Base-by-base conservation (phyloP, 2,888 invertebrate genomes). In the Orchesella flavescens region DNA sequence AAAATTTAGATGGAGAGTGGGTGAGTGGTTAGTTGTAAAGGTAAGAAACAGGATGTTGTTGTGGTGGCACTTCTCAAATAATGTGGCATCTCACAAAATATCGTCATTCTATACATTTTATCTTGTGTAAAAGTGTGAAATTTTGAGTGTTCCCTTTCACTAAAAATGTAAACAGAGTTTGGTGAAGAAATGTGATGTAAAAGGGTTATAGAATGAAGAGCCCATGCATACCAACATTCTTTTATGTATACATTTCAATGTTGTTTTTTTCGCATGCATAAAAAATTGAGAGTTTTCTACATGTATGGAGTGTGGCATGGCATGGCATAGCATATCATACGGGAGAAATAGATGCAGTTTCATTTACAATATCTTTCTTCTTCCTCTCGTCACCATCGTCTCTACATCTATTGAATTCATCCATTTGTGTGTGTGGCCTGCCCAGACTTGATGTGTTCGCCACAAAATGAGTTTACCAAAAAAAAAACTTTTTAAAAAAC, bases 381-480 rank as follows among this genome's bases (percentile, higher is more conserved):
- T 10, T 49, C 49, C 2, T 44, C 44, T 15, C 49, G n/a, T 34
- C 34, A 34, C 34, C 49, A 49, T 12, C 49, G 49, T 49, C 49
- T 15, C 3, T 49, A 49, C 12, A 1, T 49, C n/a, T 49, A n/a
- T 49, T 12, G n/a, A 49, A 49, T 49, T 12, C 49, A n/a, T 49
- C 44, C 49, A 49, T n/a, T 49, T 49, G 12, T 49, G 12, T 49
- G 12, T 49, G 12, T 49, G 12, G 12, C 49, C 49, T 49, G 12
- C 5, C 15, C 12, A 7, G n/a, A 49, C n/a, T 12, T 49, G 12
- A 12, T n/a, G 19, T 5, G 19, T 5, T 15, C 46, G 12, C 49
- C 68, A 49, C 68, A 34, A 68, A 68, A 68, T 68, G 68, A 68
- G 68, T 68, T 68, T 68, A 68, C 68, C 49, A 21, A 46, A 49